A percentile compares a stretch with the other conserved stretches of the same genome.
phyloP scores from a whole-genome alignment of 2,888 invertebrate genomes.

The Sericinus montela region DNA sequence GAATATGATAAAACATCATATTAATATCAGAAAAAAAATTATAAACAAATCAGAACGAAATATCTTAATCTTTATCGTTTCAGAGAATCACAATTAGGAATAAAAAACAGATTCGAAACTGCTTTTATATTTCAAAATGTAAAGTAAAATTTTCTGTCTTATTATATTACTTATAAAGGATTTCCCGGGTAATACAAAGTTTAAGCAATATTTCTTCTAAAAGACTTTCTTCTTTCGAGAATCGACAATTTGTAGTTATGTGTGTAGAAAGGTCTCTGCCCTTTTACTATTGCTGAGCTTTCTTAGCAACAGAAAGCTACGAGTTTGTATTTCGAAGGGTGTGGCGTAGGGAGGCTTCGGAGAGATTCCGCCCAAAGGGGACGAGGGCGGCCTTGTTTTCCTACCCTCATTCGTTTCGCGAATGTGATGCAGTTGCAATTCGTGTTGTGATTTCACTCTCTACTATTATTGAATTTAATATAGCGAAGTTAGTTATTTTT shows the following conservation, averaged over 20 bases:
- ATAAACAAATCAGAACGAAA: no score
- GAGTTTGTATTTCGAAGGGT: conserved; percentile 31
- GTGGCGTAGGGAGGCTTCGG: conserved; percentile 36
- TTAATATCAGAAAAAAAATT: no score
- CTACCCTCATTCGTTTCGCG: conserved; percentile 36
- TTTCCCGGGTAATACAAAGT: background rate
- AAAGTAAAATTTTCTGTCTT: no score
- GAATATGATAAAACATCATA: no score
- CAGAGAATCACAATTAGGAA: background rate
- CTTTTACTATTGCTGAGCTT: conserved; percentile 28
- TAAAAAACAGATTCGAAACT: background rate
- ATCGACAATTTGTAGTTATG: background rate
- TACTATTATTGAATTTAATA: background rate
- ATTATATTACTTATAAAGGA: no score
- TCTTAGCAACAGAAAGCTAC: conserved; percentile 39
- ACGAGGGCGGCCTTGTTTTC: conserved; percentile 32
- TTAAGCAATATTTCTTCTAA: background rate
- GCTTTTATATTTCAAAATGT: no score
- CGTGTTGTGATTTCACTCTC: conserved; percentile 15
- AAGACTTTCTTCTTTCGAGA: conserved; percentile 2
- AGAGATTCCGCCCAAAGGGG: conserved; percentile 39
- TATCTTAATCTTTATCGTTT: no score
- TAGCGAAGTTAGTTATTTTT: no score
- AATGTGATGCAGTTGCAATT: conserved; percentile 38
- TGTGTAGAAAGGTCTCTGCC: conserved; percentile 18